Evolutionary conservation across 2,113 vertebrate species (phyloP).

Genomic region (Martes martes): DNA sequence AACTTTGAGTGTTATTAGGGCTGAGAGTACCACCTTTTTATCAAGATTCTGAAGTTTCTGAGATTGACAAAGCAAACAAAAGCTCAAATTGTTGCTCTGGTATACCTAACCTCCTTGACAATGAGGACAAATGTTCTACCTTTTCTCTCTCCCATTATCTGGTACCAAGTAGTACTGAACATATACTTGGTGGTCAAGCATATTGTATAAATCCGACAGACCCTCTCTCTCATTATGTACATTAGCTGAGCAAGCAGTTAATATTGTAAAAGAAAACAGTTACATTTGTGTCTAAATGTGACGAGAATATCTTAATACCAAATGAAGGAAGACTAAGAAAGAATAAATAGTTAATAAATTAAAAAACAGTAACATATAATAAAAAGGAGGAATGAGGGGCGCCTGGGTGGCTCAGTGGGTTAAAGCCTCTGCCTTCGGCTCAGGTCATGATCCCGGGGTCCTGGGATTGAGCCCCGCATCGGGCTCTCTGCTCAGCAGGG

Average conservation of each 20-base stretch:
- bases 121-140: not conserved
- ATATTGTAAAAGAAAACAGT: not conserved
- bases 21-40: not conserved
- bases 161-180: not conserved
- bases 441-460: too few species aligned
- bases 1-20: not conserved
- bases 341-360: not conserved
- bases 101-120: not conserved
- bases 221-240: not conserved
- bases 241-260: not conserved
- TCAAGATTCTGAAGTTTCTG: not conserved
- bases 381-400: not conserved
- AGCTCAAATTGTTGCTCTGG: not conserved
- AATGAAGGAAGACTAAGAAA: not conserved
- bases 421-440: too few species aligned
- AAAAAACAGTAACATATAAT: not conserved
- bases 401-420: too few species aligned
- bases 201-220: not conserved
- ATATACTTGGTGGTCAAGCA: not conserved
- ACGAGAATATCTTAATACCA: not conserved
- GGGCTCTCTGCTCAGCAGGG: too few species aligned
- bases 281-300: not conserved
- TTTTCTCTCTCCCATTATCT: not conserved
- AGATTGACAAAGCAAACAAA: not conserved
- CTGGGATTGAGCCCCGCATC: too few species aligned